Base-by-base conservation (phyloP, 2,797 vertebrate genomes). In the Acropternis orthonyx region DNA sequence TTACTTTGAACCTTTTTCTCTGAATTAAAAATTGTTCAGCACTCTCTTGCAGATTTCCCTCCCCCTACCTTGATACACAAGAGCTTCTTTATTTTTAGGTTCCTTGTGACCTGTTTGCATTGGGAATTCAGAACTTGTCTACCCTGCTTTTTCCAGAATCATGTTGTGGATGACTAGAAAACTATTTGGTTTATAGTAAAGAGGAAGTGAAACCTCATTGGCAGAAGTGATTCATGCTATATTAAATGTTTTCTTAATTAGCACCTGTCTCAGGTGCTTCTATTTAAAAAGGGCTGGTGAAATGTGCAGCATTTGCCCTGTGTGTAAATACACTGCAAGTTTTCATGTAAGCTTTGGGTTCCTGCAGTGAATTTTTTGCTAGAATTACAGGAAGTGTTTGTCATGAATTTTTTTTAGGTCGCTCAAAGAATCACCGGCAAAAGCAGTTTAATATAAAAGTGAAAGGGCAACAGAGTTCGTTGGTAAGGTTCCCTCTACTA, bases 71-170 rank as follows among this genome's bases (percentile, higher is more conserved):
- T 55, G 71, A 19, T 89, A 73, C 48, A 52, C 3, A 0, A 54
- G 49, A 89, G 67, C 37, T 9, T 28, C 48, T 88, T 93, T 95
- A 91, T 94, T 96, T 96, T 94, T 93, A 94, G 89, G 52, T 76
- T 91, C 85, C 81, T 74, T 93, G 87, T 91, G 91, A 87, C 56
- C 84, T 92, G 94, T 91, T 95, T 96, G 81, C 12, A 9, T 86
- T 92, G 79, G 81, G 85, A 96, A 89, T 92, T 94, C 76, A 78
- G 87, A 88, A 88, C 93, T 93, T 91, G 89, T 88, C 89, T 91
- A 68, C 87, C 79, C 65, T 72, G 89, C 55, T 91, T 96, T 89
- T 93, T 87, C 78, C 73, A 73, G 55, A 91, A 68, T 55, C 0
- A 1, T n/a, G 4, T 26, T 58, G 54, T 51, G 63, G 59, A 21